A percentile compares a stretch with the other conserved stretches of the same genome.
These are phyloP conservation scores for Pocillopora verrucosa DNA, from an alignment of 64 coral and sea anemone genomes.

Conservation along the genomic window DNA sequence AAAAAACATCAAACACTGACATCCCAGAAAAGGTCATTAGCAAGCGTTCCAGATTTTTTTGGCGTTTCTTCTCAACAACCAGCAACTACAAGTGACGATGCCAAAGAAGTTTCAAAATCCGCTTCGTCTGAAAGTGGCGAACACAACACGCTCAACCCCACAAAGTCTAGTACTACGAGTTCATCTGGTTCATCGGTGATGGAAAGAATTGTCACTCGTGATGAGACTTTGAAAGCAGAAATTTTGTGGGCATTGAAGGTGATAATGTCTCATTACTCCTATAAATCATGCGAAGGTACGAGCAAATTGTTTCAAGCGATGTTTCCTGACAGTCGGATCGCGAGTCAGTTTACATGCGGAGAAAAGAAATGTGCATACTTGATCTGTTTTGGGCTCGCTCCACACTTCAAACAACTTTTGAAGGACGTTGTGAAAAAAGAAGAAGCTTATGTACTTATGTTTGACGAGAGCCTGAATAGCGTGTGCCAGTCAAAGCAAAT, in stretches of 20 bases:
- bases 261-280: conserved; percentile 69
- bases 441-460: conserved; percentile 16
- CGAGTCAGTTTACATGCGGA: conserved; percentile 62
- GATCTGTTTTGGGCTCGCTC: conserved; percentile 71
- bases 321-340: conserved; percentile 59
- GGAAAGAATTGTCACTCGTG: neutral
- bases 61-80: conserved; percentile 17
- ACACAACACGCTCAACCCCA: neutral
- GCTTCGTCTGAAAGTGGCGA: conserved; percentile 15
- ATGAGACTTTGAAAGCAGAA: conserved; percentile 33
- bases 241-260: conserved; percentile 19
- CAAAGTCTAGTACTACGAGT: neutral
- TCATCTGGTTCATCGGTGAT: conserved; percentile 21
- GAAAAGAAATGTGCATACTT: conserved; percentile 78
- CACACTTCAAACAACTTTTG: conserved; percentile 50
- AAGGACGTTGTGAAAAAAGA: conserved; percentile 57
- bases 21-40: conserved; percentile 30
- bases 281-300: conserved; percentile 32
- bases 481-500: conserved; percentile 51
- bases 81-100: conserved; percentile 19
- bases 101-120: conserved; percentile 27
- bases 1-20: conserved; percentile 25
- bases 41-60: conserved; percentile 23
- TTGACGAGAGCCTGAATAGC: conserved; percentile 53
- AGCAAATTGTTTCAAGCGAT: conserved; percentile 60